Base-by-base conservation (phyloP, 2,113 vertebrate species). In the Stegostoma tigrinum region DNA sequence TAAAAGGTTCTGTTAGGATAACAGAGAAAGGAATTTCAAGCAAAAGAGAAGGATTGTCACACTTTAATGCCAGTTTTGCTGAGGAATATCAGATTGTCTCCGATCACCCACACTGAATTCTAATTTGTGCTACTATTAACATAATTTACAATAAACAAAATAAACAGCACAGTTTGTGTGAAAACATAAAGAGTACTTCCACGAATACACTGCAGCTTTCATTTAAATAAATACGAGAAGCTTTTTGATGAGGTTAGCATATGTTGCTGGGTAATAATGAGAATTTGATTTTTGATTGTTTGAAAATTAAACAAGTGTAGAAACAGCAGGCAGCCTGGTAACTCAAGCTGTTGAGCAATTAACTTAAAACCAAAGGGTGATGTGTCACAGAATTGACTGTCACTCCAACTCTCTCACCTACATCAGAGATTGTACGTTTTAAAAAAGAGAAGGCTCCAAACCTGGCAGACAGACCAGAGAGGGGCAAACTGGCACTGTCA, bases 281-380 rank as follows among this genome's bases (percentile, higher is more conserved):
- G 94, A 95, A 72, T 95, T 72, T 95, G 94, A 95, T 95, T 95
- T 95, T 95, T 70, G 94, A 72, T 95, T 95, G 94, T 95, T 95
- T 95, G 94, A 95, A 95, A 95, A 72, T 95, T 45, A 72, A 72
- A 95, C 68, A 72, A 95, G 68, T 95, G 67, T 45, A 15, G 52
- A 75, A 93, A 48, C 94, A 68, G 91, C 34, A 21, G 66, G 64
- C 91, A 95, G 68, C 67, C 42, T 70, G 94, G 68, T 48, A 48
- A 38, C 27, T 72, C 94, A 95, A 95, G 94, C 94, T 95, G 94
- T 45, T 34, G 68, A 72, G 66, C n/a, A 72, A 72, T 95, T 72
- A 72, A 55, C 67, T 27, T 95, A 52, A 68, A 95, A 95, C 67
- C 94, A 42, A 72, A 72, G 68, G 38, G 67, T 72, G 45, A 95